Conservation (phyloP, 2,797 vertebrate species). For the Fratercula arctica region DNA sequence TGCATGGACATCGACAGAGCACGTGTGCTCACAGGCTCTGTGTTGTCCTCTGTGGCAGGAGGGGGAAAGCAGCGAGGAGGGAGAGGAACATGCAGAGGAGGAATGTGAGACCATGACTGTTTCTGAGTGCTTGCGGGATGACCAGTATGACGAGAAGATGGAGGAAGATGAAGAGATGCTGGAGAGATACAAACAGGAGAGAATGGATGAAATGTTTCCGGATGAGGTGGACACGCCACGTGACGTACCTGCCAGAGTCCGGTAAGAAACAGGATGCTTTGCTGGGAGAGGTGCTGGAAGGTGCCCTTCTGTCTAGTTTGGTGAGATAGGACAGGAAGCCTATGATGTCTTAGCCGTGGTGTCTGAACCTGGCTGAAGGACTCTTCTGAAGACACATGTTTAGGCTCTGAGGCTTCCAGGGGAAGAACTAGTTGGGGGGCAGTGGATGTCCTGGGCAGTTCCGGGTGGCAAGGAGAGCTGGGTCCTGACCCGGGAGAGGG, state of each 20-base stretch:
- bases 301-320: background rate
- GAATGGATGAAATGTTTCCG: slow-evolving; percentile 92
- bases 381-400: slow-evolving; percentile 24
- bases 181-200: slow-evolving; percentile 88
- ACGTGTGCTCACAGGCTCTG: background rate
- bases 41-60: slow-evolving; percentile 50
- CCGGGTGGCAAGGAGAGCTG: background rate
- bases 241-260: slow-evolving; percentile 82
- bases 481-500: background rate
- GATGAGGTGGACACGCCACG: slow-evolving; percentile 96
- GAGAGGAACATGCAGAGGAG: slow-evolving; percentile 74
- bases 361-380: slow-evolving; percentile 68
- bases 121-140: slow-evolving; percentile 77
- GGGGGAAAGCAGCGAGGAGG: slow-evolving; percentile 52
- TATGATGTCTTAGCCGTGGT: slow-evolving; percentile 46
- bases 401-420: slow-evolving; percentile 59
- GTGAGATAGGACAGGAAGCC: slow-evolving; percentile 12
- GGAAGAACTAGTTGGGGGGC: background rate
- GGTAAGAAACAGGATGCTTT: slow-evolving; percentile 73
- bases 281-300: background rate
- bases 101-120: slow-evolving; percentile 79
- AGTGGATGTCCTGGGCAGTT: background rate
- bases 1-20: background rate
- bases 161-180: slow-evolving; percentile 87
- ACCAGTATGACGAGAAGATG: slow-evolving; percentile 87